Percentiles rank a stretch among this genome's conserved stretches.
These are phyloP conservation scores for Scaptomyza graminum DNA, from an alignment of 1,140 invertebrate species.

Conservation along the genomic window DNA sequence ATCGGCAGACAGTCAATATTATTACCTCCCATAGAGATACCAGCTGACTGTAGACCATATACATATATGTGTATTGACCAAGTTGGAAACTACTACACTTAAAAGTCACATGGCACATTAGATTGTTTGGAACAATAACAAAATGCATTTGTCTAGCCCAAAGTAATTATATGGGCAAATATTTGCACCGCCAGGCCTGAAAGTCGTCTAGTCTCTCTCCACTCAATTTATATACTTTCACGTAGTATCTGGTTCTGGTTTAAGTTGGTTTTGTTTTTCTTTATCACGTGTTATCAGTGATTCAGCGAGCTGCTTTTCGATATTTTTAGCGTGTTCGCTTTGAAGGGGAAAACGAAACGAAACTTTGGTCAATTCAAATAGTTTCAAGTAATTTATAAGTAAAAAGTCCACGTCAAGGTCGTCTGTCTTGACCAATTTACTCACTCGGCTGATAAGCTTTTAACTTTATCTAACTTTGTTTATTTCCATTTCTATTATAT, in stretches of 20 bases:
- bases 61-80: neutral
- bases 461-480: slow-evolving; percentile 24
- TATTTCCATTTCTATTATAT: neutral
- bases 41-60: no score
- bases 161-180: no score
- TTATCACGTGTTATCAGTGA: slow-evolving; percentile 65
- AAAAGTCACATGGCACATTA: slow-evolving; percentile 32
- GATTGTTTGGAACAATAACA: slow-evolving; percentile 6
- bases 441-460: slow-evolving; percentile 30
- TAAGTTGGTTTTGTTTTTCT: no score
- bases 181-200: slow-evolving; percentile 46
- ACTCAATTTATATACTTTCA: no score
- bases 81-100: neutral
- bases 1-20: slow-evolving; percentile 35
- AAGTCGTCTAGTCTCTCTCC: slow-evolving; percentile 15
- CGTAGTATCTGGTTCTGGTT: neutral
- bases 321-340: slow-evolving; percentile 45
- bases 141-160: no score
- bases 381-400: no score
- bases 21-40: no score
- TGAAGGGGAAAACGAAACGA: no score
- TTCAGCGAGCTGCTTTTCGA: slow-evolving; percentile 58
- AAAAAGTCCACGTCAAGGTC: slow-evolving; percentile 26
- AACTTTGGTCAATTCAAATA: no score
- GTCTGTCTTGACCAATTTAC: slow-evolving; percentile 11